Conservation (phyloP, 2,113 vertebrate species). For the Gnathonemus longibarbis region DNA sequence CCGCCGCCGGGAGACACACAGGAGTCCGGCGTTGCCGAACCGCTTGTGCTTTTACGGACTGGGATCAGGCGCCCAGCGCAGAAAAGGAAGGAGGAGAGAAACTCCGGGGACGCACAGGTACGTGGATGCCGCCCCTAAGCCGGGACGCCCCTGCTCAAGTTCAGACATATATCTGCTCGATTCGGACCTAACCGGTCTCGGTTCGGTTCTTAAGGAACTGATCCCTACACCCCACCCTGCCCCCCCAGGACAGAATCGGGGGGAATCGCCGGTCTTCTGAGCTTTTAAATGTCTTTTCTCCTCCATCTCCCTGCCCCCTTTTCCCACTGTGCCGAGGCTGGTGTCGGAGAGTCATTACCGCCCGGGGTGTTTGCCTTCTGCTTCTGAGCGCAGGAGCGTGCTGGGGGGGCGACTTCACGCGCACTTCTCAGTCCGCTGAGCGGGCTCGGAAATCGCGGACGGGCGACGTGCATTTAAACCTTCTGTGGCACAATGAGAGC, state of each 20-base stretch:
- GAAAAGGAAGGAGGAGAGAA: neutral
- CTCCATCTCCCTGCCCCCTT: neutral
- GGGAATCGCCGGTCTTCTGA: neutral
- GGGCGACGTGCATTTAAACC: neutral
- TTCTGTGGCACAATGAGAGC: neutral
- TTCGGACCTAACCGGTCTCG: neutral
- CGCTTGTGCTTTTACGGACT: neutral
- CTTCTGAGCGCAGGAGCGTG: neutral
- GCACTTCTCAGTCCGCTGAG: neutral
- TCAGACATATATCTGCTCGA: neutral
- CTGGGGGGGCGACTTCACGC: neutral
- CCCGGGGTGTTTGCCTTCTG: neutral
- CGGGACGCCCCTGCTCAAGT: neutral
- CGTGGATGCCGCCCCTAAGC: neutral
- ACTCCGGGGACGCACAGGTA: neutral
- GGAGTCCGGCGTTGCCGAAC: neutral
- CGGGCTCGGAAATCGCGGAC: neutral
- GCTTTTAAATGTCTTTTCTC: neutral
- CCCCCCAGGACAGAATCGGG: neutral
- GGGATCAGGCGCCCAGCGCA: neutral
- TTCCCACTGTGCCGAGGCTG: neutral
- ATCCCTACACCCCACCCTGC: neutral
- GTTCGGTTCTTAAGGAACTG: neutral
- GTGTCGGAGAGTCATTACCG: neutral
- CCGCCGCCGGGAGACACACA: neutral